Evolutionary conservation across 2,113 vertebrate species (phyloP), one percentile per base, ranked within the genome.

Genomic region (Probosciger aterrimus): DNA sequence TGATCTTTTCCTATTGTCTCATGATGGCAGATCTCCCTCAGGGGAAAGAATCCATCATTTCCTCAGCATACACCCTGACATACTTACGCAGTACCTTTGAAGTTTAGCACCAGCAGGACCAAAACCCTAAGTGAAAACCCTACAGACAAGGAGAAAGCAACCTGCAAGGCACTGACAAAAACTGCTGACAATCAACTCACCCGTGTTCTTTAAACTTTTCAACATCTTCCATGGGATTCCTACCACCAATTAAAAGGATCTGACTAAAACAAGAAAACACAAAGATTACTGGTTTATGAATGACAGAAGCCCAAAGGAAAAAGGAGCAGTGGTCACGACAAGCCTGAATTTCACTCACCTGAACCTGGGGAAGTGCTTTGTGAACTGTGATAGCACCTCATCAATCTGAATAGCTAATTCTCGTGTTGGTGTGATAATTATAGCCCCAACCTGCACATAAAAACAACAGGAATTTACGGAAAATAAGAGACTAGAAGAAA

Each of bases 351-450:
- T 46, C 44, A 85, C 97, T 96, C 85, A 99, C 99, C 98, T 99
- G 35, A 99, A 99, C 94, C 98, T 98, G 6, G 99, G 98, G 90
- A 99, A 99, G 82, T 97, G 97, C 63, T 98, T 98, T 4, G 99
- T 97, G 96, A 99, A 99, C 23, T 92, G 97, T 1, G 92, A 96
- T 35, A 99, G 96, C 52, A 99, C 99, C 86, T 99, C 99, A 20
- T 99, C 98, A 59, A 99, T 99, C 52, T 99, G 99, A 30, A 99
- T 39, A 10, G 99, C 99, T 86, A 99, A 97, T 88, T 99, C 99
- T 65, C 99, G 98, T 0, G 99, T 99, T 17, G 99, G 99, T 2
- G 99, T 99, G 96, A 99, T 97, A 64, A 99, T 96, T 63, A 99
- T 95, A 12, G 99, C 99, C 1, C 99, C 99, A 18, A 99, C 98